A percentile compares a stretch with the other conserved stretches of the same genome.
These are phyloP conservation scores for Petrophora chlorosata DNA, from an alignment of 2,888 invertebrate species.

Conservation along the genomic window DNA sequence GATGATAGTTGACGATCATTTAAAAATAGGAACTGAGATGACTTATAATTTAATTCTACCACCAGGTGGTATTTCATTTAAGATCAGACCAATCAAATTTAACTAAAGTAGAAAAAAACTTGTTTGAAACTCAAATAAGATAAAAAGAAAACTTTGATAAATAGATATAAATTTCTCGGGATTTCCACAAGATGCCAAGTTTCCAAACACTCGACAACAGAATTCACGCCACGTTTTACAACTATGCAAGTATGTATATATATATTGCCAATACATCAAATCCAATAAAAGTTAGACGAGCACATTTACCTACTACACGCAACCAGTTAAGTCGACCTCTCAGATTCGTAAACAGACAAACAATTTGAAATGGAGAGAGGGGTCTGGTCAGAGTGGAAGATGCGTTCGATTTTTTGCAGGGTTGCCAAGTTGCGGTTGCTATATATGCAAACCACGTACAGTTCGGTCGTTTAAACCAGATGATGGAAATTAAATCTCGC, in stretches of 20 bases:
- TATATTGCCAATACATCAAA: constrained; percentile 18
- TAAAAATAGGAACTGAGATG: too few species aligned
- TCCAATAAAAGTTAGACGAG: constrained; percentile 29
- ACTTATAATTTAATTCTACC: too few species aligned
- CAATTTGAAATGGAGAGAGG: constrained; percentile 6
- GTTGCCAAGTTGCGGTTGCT: constrained; percentile 3
- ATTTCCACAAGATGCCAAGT: too few species aligned
- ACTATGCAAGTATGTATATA: constrained; percentile 14
- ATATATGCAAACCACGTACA: constrained; percentile 4
- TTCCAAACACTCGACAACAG: not conserved
- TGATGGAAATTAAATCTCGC: too few species aligned
- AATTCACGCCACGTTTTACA: constrained; percentile 5
- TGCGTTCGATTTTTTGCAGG: constrained; percentile 4
- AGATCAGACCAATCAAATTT: too few species aligned
- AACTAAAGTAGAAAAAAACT: too few species aligned
- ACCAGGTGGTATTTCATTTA: too few species aligned
- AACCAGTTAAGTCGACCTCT: constrained; percentile 20
- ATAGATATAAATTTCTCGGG: too few species aligned
- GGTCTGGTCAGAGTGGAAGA: constrained; percentile 15
- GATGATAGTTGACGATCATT: too few species aligned
- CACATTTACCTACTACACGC: constrained; percentile 19
- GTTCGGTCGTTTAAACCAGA: not conserved
- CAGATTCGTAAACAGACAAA: constrained; percentile 13
- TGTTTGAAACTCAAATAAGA: too few species aligned
- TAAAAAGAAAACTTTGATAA: too few species aligned